Base-by-base conservation (phyloP, 2,113 vertebrate genomes). In the Dinomys branickii region DNA sequence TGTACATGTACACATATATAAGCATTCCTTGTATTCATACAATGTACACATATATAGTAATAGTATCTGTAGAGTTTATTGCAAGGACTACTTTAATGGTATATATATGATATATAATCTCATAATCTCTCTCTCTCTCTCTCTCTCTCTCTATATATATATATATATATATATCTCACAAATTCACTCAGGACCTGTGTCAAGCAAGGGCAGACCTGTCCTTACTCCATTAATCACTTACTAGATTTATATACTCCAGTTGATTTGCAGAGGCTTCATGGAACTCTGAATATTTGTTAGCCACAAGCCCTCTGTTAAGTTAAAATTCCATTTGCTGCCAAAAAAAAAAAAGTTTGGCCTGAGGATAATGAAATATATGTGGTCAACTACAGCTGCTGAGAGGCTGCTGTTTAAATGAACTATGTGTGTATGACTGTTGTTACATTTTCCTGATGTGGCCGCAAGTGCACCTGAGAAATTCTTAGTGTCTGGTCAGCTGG, bases 241-340 rank as follows among this genome's bases (percentile, higher is more conserved):
- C 30, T 78, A 65, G 9, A 54, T 35, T 85, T 92, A 16, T 90
- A 7, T 63, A 10, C 3, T 61, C 12, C n/a, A 28, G 6, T 14
- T 85, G 71, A 86, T 78, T 82, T 75, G 47, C 44, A 54, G 56
- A 54, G 16, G 3, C 4, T 90, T 47, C n/a, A 12, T 41, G 26
- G 22, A 78, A 88, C 28, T 80, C 30, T 2, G 16, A 52, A 7
- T 92, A 61, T 69, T 71, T 96, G 69, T 41, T 83, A 58, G 56
- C n/a, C 26, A 22, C 24, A 92, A 94, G 59, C 7, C 16, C 24
- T 95, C 56, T 95, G 90, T 44, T 50, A 96, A 91, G 33, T 78
- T 38, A 93, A 97, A 93, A 90, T 92, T 82, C 44, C 41, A 77
- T 85, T 86, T 91, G 41, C 38, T 94, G 50, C 33, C 89, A 85